Conservation (phyloP, 2,113 vertebrate genomes). For the Chloropsis hardwickii region DNA sequence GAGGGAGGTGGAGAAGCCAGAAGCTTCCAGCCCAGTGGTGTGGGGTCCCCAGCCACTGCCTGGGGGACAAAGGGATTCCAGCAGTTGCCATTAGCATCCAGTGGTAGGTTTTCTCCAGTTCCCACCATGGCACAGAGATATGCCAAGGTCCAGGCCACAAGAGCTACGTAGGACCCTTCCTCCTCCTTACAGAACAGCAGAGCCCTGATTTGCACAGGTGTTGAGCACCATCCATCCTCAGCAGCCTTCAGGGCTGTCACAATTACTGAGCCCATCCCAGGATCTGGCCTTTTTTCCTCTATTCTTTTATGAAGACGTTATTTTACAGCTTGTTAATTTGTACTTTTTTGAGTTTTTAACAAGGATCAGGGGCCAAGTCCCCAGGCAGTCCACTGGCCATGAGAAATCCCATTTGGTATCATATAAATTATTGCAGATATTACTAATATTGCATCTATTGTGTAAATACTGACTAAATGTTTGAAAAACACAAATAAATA, state of each 20-base stretch:
- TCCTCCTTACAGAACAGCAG: neutral
- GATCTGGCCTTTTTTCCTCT: slow-evolving; percentile 28
- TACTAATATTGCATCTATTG: slow-evolving; percentile 59
- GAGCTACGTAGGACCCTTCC: neutral
- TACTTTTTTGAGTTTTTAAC: slow-evolving; percentile 55
- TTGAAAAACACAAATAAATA: slow-evolving; percentile 68
- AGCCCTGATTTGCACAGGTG: neutral
- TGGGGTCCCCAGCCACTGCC: neutral
- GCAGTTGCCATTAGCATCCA: neutral
- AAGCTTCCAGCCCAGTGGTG: neutral
- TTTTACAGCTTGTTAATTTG: slow-evolving; percentile 60
- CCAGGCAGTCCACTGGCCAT: slow-evolving; percentile 41
- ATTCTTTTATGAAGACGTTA: slow-evolving; percentile 31
- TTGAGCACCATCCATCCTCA: neutral
- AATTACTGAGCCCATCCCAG: slow-evolving; percentile 11
- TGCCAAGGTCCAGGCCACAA: accelerated
- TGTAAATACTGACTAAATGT: slow-evolving; percentile 64
- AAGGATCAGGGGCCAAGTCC: slow-evolving; percentile 54
- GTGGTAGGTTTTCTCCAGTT: neutral
- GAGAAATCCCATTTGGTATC: slow-evolving; percentile 61
- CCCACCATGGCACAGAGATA: neutral
- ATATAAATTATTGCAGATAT: slow-evolving; percentile 66
- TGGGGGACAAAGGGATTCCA: neutral
- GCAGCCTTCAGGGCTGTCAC: neutral
- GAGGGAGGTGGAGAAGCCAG: neutral